phyloP scores from a whole-genome alignment of 2,113 vertebrate genomes.

The Periophthalmus modestus region DNA sequence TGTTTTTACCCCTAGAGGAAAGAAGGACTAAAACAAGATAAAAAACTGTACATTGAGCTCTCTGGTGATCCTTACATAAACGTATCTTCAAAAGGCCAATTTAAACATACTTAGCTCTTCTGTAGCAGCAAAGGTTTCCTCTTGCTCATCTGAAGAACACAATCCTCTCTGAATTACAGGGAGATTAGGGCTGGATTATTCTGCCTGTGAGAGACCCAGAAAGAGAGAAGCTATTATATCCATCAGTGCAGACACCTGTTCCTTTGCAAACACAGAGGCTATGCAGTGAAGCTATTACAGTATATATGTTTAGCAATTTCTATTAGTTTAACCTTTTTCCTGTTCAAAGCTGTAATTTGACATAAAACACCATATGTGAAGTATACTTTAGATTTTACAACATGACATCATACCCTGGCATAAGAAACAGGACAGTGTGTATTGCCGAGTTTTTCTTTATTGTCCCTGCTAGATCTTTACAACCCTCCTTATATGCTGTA shows the following conservation, averaged over 20 bases:
- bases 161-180: constrained; percentile 82
- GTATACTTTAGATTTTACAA: constrained; percentile 65
- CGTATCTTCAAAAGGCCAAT: constrained; percentile 66
- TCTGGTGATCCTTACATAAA: constrained; percentile 1
- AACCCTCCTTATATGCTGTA: constrained; percentile 57
- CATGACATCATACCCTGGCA: constrained; percentile 72
- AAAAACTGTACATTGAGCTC: not conserved
- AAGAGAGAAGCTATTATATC: constrained; percentile 74
- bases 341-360: constrained; percentile 42
- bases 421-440: constrained; percentile 52
- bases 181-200: constrained; percentile 81
- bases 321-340: constrained; percentile 54
- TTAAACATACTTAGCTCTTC: constrained; percentile 68
- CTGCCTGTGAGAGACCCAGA: constrained; percentile 76
- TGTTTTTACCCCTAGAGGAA: not conserved
- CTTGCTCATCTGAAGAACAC: constrained; percentile 81
- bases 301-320: constrained; percentile 12
- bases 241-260: constrained; percentile 81
- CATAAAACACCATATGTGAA: constrained; percentile 55
- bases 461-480: constrained; percentile 65
- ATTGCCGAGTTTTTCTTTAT: constrained; percentile 63
- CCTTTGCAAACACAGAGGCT: constrained; percentile 44
- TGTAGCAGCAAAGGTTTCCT: constrained; percentile 75
- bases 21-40: not conserved
- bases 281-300: constrained; percentile 36